phyloP scores from a whole-genome alignment of 2,113 vertebrate genomes.

The Paedocypris sp. region DNA sequence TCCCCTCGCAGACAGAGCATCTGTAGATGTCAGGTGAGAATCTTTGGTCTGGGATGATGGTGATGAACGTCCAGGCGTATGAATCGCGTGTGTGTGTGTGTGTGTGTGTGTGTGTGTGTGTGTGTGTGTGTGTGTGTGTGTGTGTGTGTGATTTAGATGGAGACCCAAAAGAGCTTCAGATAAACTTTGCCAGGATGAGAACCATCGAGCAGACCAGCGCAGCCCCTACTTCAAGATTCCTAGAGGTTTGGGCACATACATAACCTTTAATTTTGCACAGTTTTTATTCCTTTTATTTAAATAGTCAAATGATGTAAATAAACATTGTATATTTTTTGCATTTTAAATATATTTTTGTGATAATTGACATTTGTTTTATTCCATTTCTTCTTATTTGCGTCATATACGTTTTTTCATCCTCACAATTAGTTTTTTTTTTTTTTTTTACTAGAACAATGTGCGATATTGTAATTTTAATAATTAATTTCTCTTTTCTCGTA shows the following conservation, averaged over 20 bases:
- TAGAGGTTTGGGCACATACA: background rate
- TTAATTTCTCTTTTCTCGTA: no score
- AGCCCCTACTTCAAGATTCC: slow-evolving; percentile 36
- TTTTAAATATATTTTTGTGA: background rate
- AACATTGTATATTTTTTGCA: background rate
- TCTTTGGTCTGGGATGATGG: background rate
- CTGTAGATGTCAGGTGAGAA: slow-evolving; percentile 3
- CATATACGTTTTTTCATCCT: background rate
- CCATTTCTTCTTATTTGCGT: background rate
- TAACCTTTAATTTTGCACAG: no score
- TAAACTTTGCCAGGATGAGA: slow-evolving; percentile 13
- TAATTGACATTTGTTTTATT: background rate
- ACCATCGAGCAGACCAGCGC: background rate
- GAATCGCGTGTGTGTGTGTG: background rate
- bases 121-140: background rate
- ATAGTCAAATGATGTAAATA: no score
- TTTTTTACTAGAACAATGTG: background rate
- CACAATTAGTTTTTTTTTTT: background rate
- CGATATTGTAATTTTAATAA: background rate
- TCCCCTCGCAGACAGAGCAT: background rate
- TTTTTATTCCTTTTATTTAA: no score
- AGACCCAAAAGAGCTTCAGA: slow-evolving; percentile 53
- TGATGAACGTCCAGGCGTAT: background rate
- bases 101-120: background rate
- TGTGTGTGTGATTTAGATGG: slow-evolving; percentile 41